Percentiles rank a stretch among this genome's conserved stretches.
Evolutionary conservation across 1,140 invertebrate species (phyloP).

Genomic region (Brachionus rubens): DNA sequence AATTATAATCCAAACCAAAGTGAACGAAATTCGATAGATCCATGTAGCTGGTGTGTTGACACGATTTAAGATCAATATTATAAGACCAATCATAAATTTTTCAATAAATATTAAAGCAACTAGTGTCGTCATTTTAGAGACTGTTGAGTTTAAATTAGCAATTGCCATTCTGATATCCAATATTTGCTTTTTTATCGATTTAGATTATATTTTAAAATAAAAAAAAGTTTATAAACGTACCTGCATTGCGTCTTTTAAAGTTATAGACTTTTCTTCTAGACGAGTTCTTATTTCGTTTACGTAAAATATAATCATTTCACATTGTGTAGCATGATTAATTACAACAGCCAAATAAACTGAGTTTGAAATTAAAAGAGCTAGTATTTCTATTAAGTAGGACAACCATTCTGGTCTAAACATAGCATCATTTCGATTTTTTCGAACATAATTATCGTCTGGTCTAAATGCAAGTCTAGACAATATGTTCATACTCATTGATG

Average conservation of each 20-base stretch:
- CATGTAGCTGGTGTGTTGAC: constrained; percentile 51
- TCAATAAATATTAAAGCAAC: constrained; percentile 28
- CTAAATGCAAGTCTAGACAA: constrained; percentile 55
- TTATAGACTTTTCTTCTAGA: constrained; percentile 58
- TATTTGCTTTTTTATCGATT: constrained; percentile 36
- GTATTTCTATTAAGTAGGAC: constrained; percentile 52
- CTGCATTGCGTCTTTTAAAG: constrained; percentile 59
- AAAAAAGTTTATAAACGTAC: constrained; percentile 49
- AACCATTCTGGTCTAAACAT: constrained; percentile 50
- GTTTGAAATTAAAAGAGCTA: constrained; percentile 54
- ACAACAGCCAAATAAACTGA: constrained; percentile 57
- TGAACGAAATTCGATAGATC: constrained; percentile 55
- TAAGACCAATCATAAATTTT: constrained; percentile 50
- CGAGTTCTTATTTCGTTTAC: constrained; percentile 54
- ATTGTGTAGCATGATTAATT: constrained; percentile 59
- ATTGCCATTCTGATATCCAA: constrained; percentile 32
- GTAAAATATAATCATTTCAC: constrained; percentile 59
- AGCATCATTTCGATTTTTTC: no score
- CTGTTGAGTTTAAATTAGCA: constrained; percentile 30
- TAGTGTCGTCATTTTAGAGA: constrained; percentile 40
- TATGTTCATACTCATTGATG: constrained; percentile 52
- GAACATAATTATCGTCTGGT: no score
- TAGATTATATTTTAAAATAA: neutral
- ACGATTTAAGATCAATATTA: constrained; percentile 54
- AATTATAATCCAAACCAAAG: constrained; percentile 53